phyloP scores from a whole-genome alignment of 1,140 invertebrate genomes.

The Lepidotrigona ventralis region DNA sequence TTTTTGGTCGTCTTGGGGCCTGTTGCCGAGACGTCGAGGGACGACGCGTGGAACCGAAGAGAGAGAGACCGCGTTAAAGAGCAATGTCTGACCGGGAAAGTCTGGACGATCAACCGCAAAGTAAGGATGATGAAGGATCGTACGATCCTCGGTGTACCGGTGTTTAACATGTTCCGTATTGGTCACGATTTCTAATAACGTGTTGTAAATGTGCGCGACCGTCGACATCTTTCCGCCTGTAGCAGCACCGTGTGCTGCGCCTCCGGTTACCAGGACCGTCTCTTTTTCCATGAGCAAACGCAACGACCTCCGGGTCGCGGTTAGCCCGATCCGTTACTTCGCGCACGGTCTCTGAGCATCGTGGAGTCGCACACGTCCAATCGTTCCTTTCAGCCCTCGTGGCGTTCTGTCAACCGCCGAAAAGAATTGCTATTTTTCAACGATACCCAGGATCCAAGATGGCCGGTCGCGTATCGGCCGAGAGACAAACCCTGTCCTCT shows the following conservation, averaged over 20 bases:
- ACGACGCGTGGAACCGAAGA: constrained; percentile 61
- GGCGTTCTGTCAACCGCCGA: constrained; percentile 68
- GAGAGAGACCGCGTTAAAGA: constrained; percentile 66
- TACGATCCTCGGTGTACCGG: constrained; percentile 1
- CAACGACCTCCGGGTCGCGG: constrained; percentile 15
- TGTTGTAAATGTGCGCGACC: constrained; percentile 36
- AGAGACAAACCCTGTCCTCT: constrained; percentile 63
- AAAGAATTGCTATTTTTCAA: constrained; percentile 70
- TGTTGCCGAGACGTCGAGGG: constrained; percentile 60
- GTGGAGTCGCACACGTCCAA: constrained; percentile 30
- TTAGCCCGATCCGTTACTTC: constrained; percentile 20
- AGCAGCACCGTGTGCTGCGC: constrained; percentile 29
- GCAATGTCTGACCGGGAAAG: constrained; percentile 83
- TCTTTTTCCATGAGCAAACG: constrained; percentile 34
- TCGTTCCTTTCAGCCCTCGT: constrained; percentile 57
- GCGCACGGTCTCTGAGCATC: constrained; percentile 17
- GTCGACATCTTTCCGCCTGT: constrained; percentile 48
- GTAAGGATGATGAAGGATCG: constrained; percentile 70
- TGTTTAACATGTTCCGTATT: not conserved
- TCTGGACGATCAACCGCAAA: constrained; percentile 82
- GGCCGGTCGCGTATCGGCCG: constrained; percentile 68
- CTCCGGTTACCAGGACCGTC: constrained; percentile 45
- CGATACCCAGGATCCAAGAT: constrained; percentile 75
- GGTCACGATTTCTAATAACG: not conserved
- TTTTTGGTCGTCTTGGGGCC: constrained; percentile 54